Conservation (phyloP, 64 coral and sea anemone species). For the Montipora efflorescens region DNA sequence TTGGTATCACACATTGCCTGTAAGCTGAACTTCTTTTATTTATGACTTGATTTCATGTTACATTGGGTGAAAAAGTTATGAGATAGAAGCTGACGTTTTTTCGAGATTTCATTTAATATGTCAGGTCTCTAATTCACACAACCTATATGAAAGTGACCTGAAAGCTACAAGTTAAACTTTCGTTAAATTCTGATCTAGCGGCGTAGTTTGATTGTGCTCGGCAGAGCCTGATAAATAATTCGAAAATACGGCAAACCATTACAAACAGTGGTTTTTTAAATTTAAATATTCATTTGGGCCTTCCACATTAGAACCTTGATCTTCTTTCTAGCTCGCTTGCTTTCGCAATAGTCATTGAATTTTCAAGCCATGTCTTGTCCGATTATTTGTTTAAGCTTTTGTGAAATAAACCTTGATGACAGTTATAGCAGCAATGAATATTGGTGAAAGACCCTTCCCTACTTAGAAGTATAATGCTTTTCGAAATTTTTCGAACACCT, state of each 20-base stretch:
- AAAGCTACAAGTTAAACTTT: too few species aligned
- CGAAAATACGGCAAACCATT: background rate
- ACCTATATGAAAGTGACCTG: too few species aligned
- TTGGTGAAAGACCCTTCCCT: background rate
- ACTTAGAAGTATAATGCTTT: background rate
- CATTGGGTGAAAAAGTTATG: background rate
- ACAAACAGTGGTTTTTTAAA: background rate
- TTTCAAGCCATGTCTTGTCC: too few species aligned
- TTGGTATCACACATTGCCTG: too few species aligned
- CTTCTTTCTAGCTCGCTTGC: too few species aligned
- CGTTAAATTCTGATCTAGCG: background rate
- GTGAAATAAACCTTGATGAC: background rate
- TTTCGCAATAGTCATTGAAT: too few species aligned
- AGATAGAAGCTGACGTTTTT: background rate
- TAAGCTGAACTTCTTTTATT: too few species aligned
- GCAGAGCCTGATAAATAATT: background rate
- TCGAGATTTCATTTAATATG: background rate
- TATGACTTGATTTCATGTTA: background rate
- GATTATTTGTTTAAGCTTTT: background rate
- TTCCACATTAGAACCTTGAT: background rate
- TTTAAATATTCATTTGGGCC: background rate
- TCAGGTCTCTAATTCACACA: background rate
- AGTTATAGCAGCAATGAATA: background rate
- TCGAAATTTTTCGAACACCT: background rate
- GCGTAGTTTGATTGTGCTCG: background rate